Evolutionary conservation across 1,140 invertebrate species (phyloP).

Genomic region (Antheraea pernyi): DNA sequence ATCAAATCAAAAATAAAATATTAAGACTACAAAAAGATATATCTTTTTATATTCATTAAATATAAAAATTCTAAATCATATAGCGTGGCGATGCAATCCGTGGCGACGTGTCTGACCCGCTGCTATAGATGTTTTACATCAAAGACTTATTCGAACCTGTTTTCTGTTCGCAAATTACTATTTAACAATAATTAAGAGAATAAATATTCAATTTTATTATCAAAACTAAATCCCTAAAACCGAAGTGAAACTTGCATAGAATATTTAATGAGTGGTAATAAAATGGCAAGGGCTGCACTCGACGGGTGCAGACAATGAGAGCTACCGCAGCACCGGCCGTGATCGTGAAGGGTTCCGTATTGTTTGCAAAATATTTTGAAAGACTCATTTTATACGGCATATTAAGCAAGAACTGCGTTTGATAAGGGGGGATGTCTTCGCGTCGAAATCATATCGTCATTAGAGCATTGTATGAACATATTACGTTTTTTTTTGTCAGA

Average conservation of each 20-base stretch:
- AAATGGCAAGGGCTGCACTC: conserved; percentile 54
- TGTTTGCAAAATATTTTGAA: conserved; percentile 79
- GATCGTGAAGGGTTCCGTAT: conserved; percentile 59
- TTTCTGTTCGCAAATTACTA: not conserved
- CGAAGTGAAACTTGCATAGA: not conserved
- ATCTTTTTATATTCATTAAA: too few species aligned
- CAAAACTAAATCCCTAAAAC: not conserved
- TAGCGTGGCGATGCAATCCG: too few species aligned
- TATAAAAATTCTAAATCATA: too few species aligned
- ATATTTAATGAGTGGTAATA: conserved; percentile 31
- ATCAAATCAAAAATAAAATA: too few species aligned
- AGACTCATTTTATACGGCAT: conserved; percentile 74
- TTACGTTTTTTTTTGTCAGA: not conserved
- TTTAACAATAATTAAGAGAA: not conserved
- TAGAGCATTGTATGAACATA: conserved; percentile 44
- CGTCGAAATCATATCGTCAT: conserved; percentile 65
- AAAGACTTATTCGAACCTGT: not conserved
- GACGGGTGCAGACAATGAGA: conserved; percentile 48
- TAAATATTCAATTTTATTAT: not conserved
- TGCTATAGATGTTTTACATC: too few species aligned
- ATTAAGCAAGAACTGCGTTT: conserved; percentile 69
- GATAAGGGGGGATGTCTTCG: conserved; percentile 50
- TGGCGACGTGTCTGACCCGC: too few species aligned
- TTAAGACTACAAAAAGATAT: too few species aligned
- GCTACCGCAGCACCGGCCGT: conserved; percentile 41